Evolutionary conservation across 1,140 invertebrate species (phyloP).

Genomic region (Saccostrea cuccullata): DNA sequence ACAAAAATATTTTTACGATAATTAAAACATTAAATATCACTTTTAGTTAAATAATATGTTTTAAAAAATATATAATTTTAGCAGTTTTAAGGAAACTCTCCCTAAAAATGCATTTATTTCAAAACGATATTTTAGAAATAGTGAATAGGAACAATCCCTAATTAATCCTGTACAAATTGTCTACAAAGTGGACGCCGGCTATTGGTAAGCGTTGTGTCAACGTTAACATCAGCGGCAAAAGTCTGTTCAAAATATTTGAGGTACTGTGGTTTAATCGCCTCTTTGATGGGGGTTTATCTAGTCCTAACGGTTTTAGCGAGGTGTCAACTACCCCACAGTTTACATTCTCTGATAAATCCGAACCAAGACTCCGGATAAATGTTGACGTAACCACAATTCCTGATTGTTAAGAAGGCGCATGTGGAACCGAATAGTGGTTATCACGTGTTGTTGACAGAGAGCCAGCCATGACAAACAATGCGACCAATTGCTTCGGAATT

Average conservation of each 20-base stretch:
- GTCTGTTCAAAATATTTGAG: neutral
- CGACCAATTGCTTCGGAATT: neutral
- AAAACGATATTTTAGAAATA: neutral
- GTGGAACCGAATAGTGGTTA: neutral
- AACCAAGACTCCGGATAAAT: neutral
- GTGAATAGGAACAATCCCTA: neutral
- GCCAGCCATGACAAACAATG: neutral
- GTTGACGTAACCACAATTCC: neutral
- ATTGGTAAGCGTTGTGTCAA: neutral
- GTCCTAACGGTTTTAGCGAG: constrained; percentile 25
- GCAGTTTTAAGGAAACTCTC: no score
- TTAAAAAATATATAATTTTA: no score
- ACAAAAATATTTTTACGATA: no score
- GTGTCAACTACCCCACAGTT: constrained; percentile 21
- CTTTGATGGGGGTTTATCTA: neutral
- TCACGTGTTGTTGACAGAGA: constrained; percentile 31
- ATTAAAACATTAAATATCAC: no score
- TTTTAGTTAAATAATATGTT: no score
- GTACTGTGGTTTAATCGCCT: neutral
- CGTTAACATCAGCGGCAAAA: neutral
- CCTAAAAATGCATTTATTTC: neutral
- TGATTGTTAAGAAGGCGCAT: neutral
- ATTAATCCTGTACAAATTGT: neutral
- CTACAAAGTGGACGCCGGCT: neutral
- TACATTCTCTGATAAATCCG: neutral